A percentile compares a stretch with the other conserved stretches of the same genome.
These are phyloP conservation scores for Dolomedes plantarius DNA, from an alignment of 2,888 invertebrate species.

Conservation along the genomic window DNA sequence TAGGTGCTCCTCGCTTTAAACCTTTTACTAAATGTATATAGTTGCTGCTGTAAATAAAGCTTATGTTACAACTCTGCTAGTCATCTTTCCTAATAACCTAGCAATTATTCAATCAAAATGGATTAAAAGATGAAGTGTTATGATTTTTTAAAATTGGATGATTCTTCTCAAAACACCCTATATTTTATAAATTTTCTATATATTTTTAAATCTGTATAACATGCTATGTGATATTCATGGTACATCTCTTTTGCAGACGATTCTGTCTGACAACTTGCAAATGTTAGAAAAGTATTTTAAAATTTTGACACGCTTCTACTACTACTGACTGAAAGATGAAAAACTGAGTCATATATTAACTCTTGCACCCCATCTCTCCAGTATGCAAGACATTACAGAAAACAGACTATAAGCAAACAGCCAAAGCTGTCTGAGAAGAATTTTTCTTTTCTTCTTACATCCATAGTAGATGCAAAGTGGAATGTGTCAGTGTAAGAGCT, in stretches of 20 bases:
- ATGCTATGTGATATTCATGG: too few relatives aligned
- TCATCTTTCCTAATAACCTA: too few relatives aligned
- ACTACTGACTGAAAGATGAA: slow-evolving; percentile 34
- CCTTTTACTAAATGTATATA: too few relatives aligned
- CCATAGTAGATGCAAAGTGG: not conserved
- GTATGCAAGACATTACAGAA: slow-evolving; percentile 10
- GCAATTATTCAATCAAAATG: too few relatives aligned
- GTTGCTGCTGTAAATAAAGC: too few relatives aligned
- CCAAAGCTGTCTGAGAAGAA: not conserved
- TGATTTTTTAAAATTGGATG: too few relatives aligned
- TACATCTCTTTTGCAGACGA: slow-evolving; percentile 68
- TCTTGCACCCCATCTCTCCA: slow-evolving; percentile 40
- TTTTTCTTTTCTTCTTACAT: not conserved
- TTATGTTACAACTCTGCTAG: too few relatives aligned
- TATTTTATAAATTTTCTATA: too few relatives aligned
- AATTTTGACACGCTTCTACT: slow-evolving; percentile 64
- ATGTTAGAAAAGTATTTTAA: slow-evolving; percentile 59
- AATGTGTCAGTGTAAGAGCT: slow-evolving; percentile 4
- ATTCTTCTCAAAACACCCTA: too few relatives aligned
- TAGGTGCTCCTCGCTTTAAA: too few relatives aligned
- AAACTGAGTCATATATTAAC: slow-evolving; percentile 14
- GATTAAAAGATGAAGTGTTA: too few relatives aligned
- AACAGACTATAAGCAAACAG: not conserved
- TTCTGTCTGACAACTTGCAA: slow-evolving; percentile 68
- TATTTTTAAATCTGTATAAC: too few relatives aligned